phyloP scores from a whole-genome alignment of 2,113 vertebrate genomes.

The Pontoporia blainvillei region DNA sequence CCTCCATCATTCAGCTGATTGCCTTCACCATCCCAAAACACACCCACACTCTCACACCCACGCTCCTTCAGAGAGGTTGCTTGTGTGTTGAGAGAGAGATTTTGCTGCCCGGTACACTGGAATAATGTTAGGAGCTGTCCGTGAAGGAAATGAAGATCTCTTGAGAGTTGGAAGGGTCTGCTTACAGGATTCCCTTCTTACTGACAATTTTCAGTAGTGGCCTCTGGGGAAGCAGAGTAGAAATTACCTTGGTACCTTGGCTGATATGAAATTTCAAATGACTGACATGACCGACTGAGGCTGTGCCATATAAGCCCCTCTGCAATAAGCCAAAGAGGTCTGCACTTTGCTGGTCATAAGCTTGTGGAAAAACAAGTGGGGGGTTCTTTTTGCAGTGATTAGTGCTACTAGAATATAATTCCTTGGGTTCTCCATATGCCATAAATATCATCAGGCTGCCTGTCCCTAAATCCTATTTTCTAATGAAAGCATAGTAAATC shows the following conservation, averaged over 20 bases:
- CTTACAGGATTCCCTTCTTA: not conserved
- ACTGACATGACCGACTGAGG: not conserved
- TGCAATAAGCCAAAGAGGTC: not conserved
- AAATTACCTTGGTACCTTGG: conserved; percentile 5
- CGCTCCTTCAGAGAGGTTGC: not conserved
- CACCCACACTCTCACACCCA: not conserved
- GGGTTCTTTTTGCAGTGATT: not conserved
- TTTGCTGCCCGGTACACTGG: not conserved
- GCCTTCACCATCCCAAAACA: not conserved
- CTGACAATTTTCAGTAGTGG: not conserved
- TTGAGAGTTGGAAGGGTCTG: not conserved
- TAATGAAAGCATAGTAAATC: conserved; percentile 17
- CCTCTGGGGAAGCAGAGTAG: conserved; percentile 23
- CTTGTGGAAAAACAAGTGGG: not conserved
- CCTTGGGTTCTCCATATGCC: not conserved
- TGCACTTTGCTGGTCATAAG: not conserved
- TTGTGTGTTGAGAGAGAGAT: not conserved
- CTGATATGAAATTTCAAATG: conserved; percentile 41
- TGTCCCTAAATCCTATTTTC: conserved; percentile 5
- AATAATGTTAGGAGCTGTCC: not conserved
- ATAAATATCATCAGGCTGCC: not conserved
- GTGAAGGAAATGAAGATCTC: conserved; percentile 14
- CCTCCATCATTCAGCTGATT: not conserved
- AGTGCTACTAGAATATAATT: not conserved
- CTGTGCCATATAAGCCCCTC: not conserved